Evolutionary conservation across 2,888 invertebrate genomes (phyloP), one percentile per base, ranked within the genome.

Genomic region (Drosophila mulleri): DNA sequence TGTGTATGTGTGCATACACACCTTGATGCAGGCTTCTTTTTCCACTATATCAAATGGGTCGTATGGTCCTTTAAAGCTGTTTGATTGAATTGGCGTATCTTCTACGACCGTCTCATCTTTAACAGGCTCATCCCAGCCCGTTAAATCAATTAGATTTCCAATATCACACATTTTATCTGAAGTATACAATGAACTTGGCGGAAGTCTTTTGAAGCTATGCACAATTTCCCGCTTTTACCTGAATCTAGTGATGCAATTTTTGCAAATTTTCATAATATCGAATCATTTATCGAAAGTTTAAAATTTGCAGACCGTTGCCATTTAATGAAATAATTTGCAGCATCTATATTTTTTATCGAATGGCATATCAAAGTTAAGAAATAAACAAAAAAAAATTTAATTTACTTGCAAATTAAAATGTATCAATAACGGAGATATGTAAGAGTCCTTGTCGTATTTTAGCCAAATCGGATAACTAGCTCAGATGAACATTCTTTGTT

Each of bases 1-100:
- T 53, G 18, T 48, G 18, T 57, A 44, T 48, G 8, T 47, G 39
- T 23, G 16, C 12, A 11, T 44, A 67, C 65, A 48, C n/a, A 83
- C 83, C 85, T 85, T 84, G 5, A 75, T 61, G 32, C 83, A 83
- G 26, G 79, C 88, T 54, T 84, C 84, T 61, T 84, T 87, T 67
- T 74, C 88, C 20, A 88, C 41, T 11, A 67, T 60, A 44, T 84
- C 84, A n/a, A 84, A 84, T 53, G 84, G 84, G 75, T 84, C 84
- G 57, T 83, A 84, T 16, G 84, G 88, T n/a, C 74, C 88, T 42
- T 79, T 74, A 14, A 80, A 86, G 41, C 39, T 47, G 3, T 59
- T 65, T 1, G 78, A 50, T 63, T 45, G 68, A 7, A 47, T 41
- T 12, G 63, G 32, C 23, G 41, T 12, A 18, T 81, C 67, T 12